phyloP scores from a whole-genome alignment of 1,140 invertebrate genomes.

The Micrasema minimum region DNA sequence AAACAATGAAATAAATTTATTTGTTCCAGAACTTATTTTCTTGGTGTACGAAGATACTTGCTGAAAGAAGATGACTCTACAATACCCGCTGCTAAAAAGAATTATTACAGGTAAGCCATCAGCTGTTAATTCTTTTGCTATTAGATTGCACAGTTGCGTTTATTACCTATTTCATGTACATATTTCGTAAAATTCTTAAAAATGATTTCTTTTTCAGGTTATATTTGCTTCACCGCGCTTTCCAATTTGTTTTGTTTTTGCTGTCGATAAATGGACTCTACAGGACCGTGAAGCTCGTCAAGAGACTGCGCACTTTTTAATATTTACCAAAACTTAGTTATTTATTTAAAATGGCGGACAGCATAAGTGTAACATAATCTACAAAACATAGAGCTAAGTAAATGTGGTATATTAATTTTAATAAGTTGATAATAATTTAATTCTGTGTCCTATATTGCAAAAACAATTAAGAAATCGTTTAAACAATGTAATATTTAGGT shows the following conservation, averaged over 20 bases:
- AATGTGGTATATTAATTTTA: too few species aligned
- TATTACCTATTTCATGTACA: not conserved
- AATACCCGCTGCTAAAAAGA: conserved; percentile 63
- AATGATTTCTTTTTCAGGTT: conserved; percentile 55
- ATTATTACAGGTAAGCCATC: conserved; percentile 61
- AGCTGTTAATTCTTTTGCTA: not conserved
- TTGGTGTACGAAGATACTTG: conserved; percentile 70
- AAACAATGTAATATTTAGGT: too few species aligned
- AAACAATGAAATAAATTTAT: too few species aligned
- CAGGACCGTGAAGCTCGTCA: not conserved
- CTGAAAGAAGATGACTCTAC: conserved; percentile 71
- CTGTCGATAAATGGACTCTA: conserved; percentile 1
- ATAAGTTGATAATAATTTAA: too few species aligned
- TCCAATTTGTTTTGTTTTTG: conserved; percentile 4
- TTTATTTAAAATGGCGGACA: too few species aligned
- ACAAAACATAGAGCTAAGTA: too few species aligned
- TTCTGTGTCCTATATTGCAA: too few species aligned
- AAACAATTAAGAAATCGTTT: too few species aligned
- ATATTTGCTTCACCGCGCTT: conserved; percentile 6
- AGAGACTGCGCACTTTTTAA: not conserved
- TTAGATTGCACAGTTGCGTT: not conserved
- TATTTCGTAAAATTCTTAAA: not conserved
- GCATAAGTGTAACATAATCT: too few species aligned
- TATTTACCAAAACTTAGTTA: too few species aligned
- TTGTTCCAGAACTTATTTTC: conserved; percentile 67